phyloP scores from a whole-genome alignment of 2,888 invertebrate species.

The Spisula subtruncata region DNA sequence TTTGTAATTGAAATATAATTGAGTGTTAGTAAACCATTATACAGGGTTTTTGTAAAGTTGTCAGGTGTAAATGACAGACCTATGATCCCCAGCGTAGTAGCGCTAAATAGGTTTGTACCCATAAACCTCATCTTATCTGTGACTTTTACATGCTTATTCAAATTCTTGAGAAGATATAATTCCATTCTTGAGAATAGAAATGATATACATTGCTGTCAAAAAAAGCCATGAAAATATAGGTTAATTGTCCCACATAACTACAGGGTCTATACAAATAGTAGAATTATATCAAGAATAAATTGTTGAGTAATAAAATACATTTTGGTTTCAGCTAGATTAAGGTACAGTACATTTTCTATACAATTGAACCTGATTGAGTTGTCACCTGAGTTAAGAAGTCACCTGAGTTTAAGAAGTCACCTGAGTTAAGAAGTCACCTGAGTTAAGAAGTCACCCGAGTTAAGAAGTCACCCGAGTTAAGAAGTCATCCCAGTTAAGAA shows the following conservation, averaged over 20 bases:
- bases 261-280: no score
- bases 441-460: no score
- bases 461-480: no score
- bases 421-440: no score
- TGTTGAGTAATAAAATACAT: no score
- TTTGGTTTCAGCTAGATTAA: no score
- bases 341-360: no score
- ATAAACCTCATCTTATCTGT: not conserved
- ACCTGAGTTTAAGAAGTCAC: no score
- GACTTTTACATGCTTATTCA: not conserved
- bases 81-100: not conserved
- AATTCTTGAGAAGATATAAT: not conserved
- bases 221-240: not conserved
- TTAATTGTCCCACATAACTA: not conserved
- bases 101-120: not conserved
- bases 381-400: no score
- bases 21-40: not conserved
- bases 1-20: conserved; percentile 17
- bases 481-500: no score
- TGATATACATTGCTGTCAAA: not conserved
- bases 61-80: not conserved
- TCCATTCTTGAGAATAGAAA: not conserved
- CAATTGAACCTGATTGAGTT: no score
- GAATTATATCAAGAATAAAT: no score
- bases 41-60: not conserved